Evolutionary conservation across 2,888 invertebrate species (phyloP).

Genomic region (Piscicola geometra): DNA sequence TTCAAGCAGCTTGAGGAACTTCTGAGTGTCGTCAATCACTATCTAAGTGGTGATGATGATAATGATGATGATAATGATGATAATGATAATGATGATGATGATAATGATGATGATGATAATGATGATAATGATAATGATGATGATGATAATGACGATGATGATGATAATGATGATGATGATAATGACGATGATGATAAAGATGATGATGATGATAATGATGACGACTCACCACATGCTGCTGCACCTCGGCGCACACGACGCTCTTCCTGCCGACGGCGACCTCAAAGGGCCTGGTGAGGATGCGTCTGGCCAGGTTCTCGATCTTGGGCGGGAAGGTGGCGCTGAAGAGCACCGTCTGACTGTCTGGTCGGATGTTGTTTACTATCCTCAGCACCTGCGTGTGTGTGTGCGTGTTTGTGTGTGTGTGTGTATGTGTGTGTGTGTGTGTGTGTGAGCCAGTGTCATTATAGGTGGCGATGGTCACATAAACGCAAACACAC

Average conservation of each 20-base stretch:
- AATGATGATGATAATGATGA: slow-evolving; percentile 35
- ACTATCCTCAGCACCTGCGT: slow-evolving; percentile 96
- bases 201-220: too few relatives aligned
- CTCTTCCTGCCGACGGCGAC: slow-evolving; percentile 85
- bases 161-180: too few relatives aligned
- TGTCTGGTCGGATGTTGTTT: slow-evolving; percentile 90
- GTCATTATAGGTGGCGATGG: not conserved
- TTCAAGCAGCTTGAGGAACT: slow-evolving; percentile 92
- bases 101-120: slow-evolving; percentile 19
- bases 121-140: slow-evolving; percentile 21
- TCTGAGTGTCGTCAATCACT: slow-evolving; percentile 65
- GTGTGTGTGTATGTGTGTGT: not conserved
- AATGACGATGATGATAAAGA: too few relatives aligned
- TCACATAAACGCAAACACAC: too few relatives aligned
- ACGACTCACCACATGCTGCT: slow-evolving; percentile 75
- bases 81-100: slow-evolving; percentile 38
- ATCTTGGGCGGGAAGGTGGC: slow-evolving; percentile 98
- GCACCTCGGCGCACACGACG: slow-evolving; percentile 94
- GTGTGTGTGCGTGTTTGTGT: slow-evolving; percentile 53
- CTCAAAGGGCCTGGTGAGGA: slow-evolving; percentile 89
- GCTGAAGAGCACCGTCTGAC: slow-evolving; percentile 97
- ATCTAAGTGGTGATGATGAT: slow-evolving; percentile 59
- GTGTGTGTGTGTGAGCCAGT: not conserved
- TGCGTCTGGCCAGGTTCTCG: slow-evolving; percentile 92
- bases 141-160: slow-evolving; percentile 16